Evolutionary conservation across 2,113 vertebrate species (phyloP), one percentile per base, ranked within the genome.

Genomic region (Microcebus tavaratra): DNA sequence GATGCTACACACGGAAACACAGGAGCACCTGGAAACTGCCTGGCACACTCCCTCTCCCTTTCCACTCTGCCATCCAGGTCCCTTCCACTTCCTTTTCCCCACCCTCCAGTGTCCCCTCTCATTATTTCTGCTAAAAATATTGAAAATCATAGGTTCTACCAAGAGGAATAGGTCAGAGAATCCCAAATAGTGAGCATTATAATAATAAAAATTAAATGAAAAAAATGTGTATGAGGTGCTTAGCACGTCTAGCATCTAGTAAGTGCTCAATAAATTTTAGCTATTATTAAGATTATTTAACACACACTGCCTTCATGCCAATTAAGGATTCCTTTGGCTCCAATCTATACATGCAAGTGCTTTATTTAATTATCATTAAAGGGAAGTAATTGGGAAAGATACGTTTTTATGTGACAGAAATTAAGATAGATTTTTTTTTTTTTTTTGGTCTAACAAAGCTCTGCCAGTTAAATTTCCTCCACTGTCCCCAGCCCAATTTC

Each of bases 341-440:
- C 76, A 90, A 84, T 85, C 91, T 89, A 5, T 39, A 61, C 45
- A 67, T 0, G 3, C 68, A 61, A 90, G 73, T 61, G 39, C 45
- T 97, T 92, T 91, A 75, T 79, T 89, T 93, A 76, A 93, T 87
- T 91, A 81, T 83, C 96, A 93, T 91, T 93, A 96, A 93, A 93
- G 89, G 53, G 68, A 87, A 90, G 70, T 83, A 67, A 97, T 93
- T 83, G 91, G 91, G 55, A 94, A 91, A 94, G 82, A 92, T 86
- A 36, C 34, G 4, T 95, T 94, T 86, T 94, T 92, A 90, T 88
- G 67, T 57, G 39, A 75, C 75, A 25, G 82, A 96, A 96, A 97
- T 65, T 82, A 89, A 80, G 89, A 85, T 55, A 50, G 70, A 91
- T 88, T 23, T 83, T 8, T 76, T 83, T 70, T 85, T 27, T 83